Percentiles rank a stretch among this genome's conserved stretches.
Evolutionary conservation across 2,113 vertebrate species (phyloP).

Genomic region (Trogon surrucura): DNA sequence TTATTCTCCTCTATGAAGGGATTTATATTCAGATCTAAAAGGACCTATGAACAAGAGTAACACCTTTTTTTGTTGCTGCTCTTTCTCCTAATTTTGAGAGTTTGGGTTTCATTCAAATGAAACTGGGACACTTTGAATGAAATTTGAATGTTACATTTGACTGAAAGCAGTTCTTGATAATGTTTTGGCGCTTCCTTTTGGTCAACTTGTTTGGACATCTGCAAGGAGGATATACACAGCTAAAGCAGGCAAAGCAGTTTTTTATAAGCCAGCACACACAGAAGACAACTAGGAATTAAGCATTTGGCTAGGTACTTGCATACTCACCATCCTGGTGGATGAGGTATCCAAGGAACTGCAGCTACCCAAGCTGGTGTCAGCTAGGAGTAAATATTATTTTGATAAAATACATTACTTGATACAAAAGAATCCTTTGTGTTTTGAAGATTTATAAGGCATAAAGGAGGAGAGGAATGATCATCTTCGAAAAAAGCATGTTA

Average conservation of each 20-base stretch:
- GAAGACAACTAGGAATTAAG: not conserved
- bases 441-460: not conserved
- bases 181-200: not conserved
- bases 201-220: not conserved
- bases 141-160: not conserved
- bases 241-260: not conserved
- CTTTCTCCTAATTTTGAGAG: not conserved
- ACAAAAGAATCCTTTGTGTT: not conserved
- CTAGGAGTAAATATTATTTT: not conserved
- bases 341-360: not conserved
- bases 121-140: not conserved
- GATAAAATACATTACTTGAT: not conserved
- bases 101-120: not conserved
- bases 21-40: not conserved
- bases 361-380: not conserved
- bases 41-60: not conserved
- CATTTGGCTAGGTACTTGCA: not conserved
- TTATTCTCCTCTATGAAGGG: not conserved
- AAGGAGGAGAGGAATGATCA: not conserved
- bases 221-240: not conserved
- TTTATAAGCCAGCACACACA: not conserved
- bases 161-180: not conserved
- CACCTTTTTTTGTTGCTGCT: not conserved
- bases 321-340: not conserved
- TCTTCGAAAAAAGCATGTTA: not conserved